Conservation (phyloP, 2,888 invertebrate species). For the Cylindroiulus punctatus region DNA sequence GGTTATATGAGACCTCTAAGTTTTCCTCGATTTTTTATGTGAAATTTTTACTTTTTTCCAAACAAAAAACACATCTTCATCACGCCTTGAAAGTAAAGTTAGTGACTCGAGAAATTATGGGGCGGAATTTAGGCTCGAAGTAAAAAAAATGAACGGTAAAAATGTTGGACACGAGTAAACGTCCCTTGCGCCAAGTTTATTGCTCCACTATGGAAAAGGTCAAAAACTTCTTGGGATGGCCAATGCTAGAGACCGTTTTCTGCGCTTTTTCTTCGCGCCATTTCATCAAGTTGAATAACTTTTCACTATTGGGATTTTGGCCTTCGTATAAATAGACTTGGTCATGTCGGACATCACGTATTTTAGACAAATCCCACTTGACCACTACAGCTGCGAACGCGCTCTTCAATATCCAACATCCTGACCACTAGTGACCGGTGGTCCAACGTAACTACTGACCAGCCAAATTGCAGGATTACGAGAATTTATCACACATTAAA, state of each 20-base stretch:
- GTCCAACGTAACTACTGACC: neutral
- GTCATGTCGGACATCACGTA: conserved; percentile 36
- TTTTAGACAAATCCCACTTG: neutral
- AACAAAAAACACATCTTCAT: neutral
- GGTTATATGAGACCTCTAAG: neutral
- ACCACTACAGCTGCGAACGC: neutral
- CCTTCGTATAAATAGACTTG: conserved; percentile 52
- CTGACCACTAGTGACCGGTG: neutral
- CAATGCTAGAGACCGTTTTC: conserved; percentile 47
- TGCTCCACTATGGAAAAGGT: conserved; percentile 49
- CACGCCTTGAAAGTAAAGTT: conserved; percentile 51
- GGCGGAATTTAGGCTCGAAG: conserved; percentile 39
- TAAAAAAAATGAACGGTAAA: conserved; percentile 33
- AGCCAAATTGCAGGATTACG: neutral
- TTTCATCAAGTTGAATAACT: conserved; percentile 49
- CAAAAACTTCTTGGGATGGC: conserved; percentile 45
- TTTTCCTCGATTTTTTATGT: no score
- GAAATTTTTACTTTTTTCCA: conserved; percentile 21
- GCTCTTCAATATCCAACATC: neutral
- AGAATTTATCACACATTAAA: neutral
- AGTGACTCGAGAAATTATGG: conserved; percentile 43
- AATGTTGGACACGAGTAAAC: conserved; percentile 51
- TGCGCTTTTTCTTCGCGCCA: conserved; percentile 48
- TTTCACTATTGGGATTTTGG: conserved; percentile 42
- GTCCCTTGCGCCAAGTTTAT: conserved; percentile 47